Evolutionary conservation across 2,797 vertebrate species (phyloP), one percentile per base, ranked within the genome.

Genomic region (Oryzias sinensis): DNA sequence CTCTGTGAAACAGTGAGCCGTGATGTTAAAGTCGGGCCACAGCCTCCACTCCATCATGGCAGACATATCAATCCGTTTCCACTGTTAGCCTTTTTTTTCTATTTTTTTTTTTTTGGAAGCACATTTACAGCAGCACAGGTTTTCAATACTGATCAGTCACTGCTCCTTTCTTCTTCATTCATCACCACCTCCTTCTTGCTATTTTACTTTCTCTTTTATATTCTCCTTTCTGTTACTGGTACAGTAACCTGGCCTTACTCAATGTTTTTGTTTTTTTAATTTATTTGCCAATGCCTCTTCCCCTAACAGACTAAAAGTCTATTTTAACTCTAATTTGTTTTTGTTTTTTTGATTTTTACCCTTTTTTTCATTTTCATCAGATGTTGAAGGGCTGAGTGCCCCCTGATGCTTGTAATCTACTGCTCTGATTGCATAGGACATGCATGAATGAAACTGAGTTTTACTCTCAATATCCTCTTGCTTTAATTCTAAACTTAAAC

Each of bases 61-160:
- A 52, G 83, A 91, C 89, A 88, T 90, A 87, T 90, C 87, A 85
- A 88, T 89, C 81, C 73, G 65, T 90, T 88, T 80, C 76, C 83
- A 61, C 77, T 51, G 77, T 68, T 87, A 82, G 77, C 72, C 82
- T 76, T 87, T 53, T 60, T 62, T 52, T 49, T 2, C 27, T 5
- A 1, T 6, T 42, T 11, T 48, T n/a, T 15, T 17, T 29, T 33
- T 45, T 56, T 20, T 5, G 24, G 71, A 72, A 63, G 66, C 66
- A 51, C 79, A n/a, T 90, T 90, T 90, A 88, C 83, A 81, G 84
- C 79, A 67, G 79, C 84, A 82, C 77, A 64, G 82, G 62, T 87
- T 86, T 85, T 89, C 88, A 85, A 78, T 87, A 85, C 83, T 79
- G 71, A 88, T 91, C 87, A 85, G 83, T 90, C 89, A 84, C 70